Base-by-base conservation (phyloP, 1,140 invertebrate genomes). In the Drosophila ficusphila region DNA sequence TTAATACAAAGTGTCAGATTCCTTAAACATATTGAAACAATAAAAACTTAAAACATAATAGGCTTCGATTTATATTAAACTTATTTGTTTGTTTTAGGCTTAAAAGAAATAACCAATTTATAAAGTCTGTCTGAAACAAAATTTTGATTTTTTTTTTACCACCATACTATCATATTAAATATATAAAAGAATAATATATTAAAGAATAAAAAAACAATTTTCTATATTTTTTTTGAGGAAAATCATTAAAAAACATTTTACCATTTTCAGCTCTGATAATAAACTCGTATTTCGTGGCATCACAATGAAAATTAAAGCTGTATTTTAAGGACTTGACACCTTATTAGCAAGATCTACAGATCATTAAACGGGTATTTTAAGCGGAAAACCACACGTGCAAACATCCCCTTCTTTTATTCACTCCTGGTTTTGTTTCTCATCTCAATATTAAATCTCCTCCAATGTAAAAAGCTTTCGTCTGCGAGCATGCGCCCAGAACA, bases 401-500 rank as follows among this genome's bases (percentile, higher is more conserved):
- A n/a, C n/a, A n/a, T 8, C 6, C 12, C 36, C 3, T 19, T 9
- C 1, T 18, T 39, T n/a, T 7, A 27, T 27, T 27, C 8, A 27
- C 8, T 0, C 6, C 7, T 12, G 11, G 7, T 12, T 42, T 42
- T 46, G 16, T 25, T 12, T 25, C 47, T 56, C 41, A 11, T 0
- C 14, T 12, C 27, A 14, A 47, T 39, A 41, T 67, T 33, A n/a
- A 4, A 9, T 1, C 1, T 25, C 18, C 5, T 21, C 6, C 41
- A 49, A 27, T 42, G 18, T 27, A 3, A 25, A 44, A 75, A 79
- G 79, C 79, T 82, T 25, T 1, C 4, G n/a, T 38, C 33, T 53
- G n/a, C 34, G 49, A 49, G 52, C 77, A 76, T 81, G 78, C 77
- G 78, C 77, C n/a, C 6, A 8, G 25, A 7, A 38, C 23, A 27